Base-by-base conservation (phyloP, 1,140 invertebrate genomes). In the Zaprionus ghesquierei region DNA sequence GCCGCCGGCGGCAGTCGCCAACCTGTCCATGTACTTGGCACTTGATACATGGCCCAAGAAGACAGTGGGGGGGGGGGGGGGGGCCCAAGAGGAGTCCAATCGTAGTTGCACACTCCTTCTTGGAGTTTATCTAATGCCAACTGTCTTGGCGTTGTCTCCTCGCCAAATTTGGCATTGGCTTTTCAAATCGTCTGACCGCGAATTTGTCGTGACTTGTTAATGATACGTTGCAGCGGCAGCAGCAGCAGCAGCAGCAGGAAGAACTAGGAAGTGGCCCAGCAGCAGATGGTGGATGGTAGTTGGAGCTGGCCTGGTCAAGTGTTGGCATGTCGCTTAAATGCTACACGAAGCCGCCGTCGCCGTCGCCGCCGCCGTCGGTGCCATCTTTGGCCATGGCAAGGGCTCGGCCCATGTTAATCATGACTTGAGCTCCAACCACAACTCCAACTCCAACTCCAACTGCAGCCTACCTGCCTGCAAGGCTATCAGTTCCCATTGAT, bases 191-290 rank as follows among this genome's bases (percentile, higher is more conserved):
- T 81, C 82, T 78, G 75, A 64, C 62, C 51, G 84, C 76, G 79
- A 87, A 87, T 87, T 87, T 89, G 84, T 89, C 84, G 84, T 89
- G 84, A 89, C 84, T 89, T 89, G 84, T 89, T 89, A 89, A 89
- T 89, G 84, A 89, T 89, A 89, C 79, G 84, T 86, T 80, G 25
- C 35, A 41, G 46, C 75, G 38, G 31, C 46, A 55, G 44, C 46
- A 62, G 62, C 29, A 31, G 54, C 23, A 22, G 23, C 9, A 25
- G 5, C 25, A 5, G 13, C 12, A 44, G 22, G 68, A 44, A 15
- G 23, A 8, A 8, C n/a, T 31, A 29, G 51, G 15, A 31, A 54
- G 51, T 33, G 25, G 25, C 53, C 53, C 15, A 27, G 20, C 50
- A 59, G 44, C 54, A 50, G 59, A 41, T 54, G n/a, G n/a, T n/a